phyloP scores from a whole-genome alignment of 2,888 invertebrate genomes.

The Orthonychiurus folsomi region DNA sequence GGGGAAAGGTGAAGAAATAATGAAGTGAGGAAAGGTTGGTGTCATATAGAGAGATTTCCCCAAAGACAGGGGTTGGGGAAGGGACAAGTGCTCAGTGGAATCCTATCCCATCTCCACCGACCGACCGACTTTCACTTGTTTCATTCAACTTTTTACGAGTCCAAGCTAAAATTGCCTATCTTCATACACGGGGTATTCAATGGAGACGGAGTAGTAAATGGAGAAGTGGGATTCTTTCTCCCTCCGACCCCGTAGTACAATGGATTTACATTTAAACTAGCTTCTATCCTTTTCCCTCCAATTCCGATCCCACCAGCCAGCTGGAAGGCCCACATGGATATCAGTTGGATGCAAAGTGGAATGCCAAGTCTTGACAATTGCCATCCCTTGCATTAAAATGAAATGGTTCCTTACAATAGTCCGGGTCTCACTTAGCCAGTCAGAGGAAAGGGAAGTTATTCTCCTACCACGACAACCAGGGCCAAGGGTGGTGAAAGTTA shows the following conservation, averaged over 20 bases:
- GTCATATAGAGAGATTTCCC: too few relatives aligned
- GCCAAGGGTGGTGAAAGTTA: too few relatives aligned
- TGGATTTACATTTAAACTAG: neutral
- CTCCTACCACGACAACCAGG: too few relatives aligned
- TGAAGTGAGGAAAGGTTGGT: too few relatives aligned
- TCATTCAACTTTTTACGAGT: neutral
- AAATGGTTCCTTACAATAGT: neutral
- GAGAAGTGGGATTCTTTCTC: neutral
- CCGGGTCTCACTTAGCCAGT: too few relatives aligned
- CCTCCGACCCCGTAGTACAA: neutral
- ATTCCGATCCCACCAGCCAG: neutral
- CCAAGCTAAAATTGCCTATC: too few relatives aligned
- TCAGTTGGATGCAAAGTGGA: neutral
- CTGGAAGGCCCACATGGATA: neutral
- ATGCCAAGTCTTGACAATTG: neutral
- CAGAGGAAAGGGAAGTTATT: too few relatives aligned
- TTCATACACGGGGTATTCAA: too few relatives aligned
- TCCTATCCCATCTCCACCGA: too few relatives aligned
- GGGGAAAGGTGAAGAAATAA: too few relatives aligned
- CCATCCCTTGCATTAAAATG: neutral
- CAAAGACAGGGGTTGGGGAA: too few relatives aligned
- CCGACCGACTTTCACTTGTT: neutral
- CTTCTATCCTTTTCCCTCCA: neutral
- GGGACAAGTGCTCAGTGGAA: too few relatives aligned
- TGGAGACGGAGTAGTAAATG: neutral